These are phyloP conservation scores for Cinara cedri DNA, from an alignment of 2,888 invertebrate genomes.

Conservation along the genomic window DNA sequence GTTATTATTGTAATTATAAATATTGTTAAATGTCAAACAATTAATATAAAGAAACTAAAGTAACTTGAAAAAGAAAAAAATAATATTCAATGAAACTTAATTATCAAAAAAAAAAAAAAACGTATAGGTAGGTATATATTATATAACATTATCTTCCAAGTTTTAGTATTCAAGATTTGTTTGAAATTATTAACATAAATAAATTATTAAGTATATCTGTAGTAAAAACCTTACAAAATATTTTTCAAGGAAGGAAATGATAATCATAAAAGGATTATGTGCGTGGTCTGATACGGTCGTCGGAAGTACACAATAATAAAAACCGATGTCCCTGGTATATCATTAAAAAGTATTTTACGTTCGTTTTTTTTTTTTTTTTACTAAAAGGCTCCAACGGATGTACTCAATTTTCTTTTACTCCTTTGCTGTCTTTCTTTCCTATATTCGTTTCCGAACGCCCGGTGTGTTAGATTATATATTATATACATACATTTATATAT, in stretches of 20 bases:
- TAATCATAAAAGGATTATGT: slow-evolving; percentile 53
- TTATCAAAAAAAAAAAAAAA: neutral
- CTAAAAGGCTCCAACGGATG: slow-evolving; percentile 52
- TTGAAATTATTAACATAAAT: neutral
- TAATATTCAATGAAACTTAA: neutral
- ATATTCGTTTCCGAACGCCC: slow-evolving; percentile 44
- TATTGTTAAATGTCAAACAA: too few relatives aligned
- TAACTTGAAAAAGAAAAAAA: neutral
- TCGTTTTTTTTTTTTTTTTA: slow-evolving; percentile 21
- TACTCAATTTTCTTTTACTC: slow-evolving; percentile 52
- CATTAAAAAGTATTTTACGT: slow-evolving; percentile 46
- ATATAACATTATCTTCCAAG: too few relatives aligned
- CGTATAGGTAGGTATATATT: neutral
- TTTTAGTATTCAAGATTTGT: neutral
- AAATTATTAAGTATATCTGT: neutral
- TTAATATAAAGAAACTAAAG: neutral
- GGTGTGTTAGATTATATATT: slow-evolving; percentile 34
- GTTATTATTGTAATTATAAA: too few relatives aligned
- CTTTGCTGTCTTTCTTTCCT: slow-evolving; percentile 34
- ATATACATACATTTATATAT: too few relatives aligned
- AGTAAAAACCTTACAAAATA: neutral
- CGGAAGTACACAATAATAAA: slow-evolving; percentile 47
- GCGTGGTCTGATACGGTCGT: slow-evolving; percentile 34
- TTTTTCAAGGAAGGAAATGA: slow-evolving; percentile 45
- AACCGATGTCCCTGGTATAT: slow-evolving; percentile 46